Percentiles rank a stretch among this genome's conserved stretches.
Conservation (phyloP, 2,888 invertebrate genomes). For the Drosophila anomelani region DNA sequence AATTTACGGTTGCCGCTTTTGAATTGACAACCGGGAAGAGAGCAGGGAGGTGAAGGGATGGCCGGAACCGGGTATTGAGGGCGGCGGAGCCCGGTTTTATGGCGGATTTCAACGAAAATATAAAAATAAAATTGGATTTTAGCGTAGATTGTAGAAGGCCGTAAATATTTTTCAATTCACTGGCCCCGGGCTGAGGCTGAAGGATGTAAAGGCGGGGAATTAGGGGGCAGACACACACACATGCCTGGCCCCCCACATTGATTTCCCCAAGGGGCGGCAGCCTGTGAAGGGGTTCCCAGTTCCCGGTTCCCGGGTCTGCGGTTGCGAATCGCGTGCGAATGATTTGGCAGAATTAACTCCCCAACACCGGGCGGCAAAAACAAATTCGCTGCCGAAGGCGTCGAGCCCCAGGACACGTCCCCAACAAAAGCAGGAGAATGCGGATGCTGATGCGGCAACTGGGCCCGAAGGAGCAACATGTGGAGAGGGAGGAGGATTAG, state of each 20-base stretch:
- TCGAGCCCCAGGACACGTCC: constrained; percentile 6
- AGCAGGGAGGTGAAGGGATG: background rate
- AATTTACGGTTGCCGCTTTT: constrained; percentile 68
- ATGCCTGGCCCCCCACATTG: constrained; percentile 2
- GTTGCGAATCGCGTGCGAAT: constrained; percentile 77
- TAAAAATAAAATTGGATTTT: constrained; percentile 80
- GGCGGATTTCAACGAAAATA: constrained; percentile 71
- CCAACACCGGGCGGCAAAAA: constrained; percentile 43
- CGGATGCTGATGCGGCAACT: background rate
- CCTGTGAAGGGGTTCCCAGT: constrained; percentile 40
- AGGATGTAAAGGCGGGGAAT: constrained; percentile 25
- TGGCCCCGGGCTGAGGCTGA: constrained; percentile 45
- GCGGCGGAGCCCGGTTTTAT: constrained; percentile 58
- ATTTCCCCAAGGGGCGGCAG: constrained; percentile 11
- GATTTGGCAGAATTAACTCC: constrained; percentile 73
- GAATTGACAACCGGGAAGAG: constrained; percentile 48
- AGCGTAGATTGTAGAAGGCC: constrained; percentile 74
- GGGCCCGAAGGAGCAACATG: constrained; percentile 58
- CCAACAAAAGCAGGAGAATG: constrained; percentile 1
- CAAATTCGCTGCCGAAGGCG: constrained; percentile 22
- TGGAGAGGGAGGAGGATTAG: constrained; percentile 28
- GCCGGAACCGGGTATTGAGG: constrained; percentile 11
- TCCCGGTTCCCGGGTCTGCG: constrained; percentile 40
- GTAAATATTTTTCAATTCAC: constrained; percentile 80
- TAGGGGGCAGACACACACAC: background rate